Evolutionary conservation across 2,797 vertebrate species (phyloP).

Genomic region (Gymnopithys bicolor): DNA sequence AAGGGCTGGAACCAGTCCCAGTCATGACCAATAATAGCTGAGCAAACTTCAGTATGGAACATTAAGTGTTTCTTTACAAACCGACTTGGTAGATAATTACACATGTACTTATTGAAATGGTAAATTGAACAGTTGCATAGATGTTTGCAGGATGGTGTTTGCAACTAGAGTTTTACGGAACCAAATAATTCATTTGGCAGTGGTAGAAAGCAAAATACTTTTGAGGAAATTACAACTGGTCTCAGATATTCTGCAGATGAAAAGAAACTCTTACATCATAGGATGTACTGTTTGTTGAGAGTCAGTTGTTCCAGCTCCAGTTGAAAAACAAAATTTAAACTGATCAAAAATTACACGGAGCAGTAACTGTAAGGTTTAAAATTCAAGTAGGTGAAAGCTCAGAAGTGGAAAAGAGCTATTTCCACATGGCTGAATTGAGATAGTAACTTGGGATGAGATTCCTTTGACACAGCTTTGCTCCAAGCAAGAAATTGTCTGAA

Average conservation of each 20-base stretch:
- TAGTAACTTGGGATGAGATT: neutral
- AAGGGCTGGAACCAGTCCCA: constrained; percentile 13
- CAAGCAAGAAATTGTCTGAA: neutral
- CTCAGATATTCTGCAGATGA: neutral
- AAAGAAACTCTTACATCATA: neutral
- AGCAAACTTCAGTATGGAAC: constrained; percentile 15
- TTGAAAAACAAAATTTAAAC: neutral
- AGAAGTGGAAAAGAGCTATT: neutral
- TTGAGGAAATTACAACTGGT: neutral
- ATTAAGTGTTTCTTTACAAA: neutral
- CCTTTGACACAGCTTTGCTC: neutral
- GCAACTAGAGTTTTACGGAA: neutral
- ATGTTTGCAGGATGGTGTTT: neutral
- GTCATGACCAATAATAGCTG: neutral
- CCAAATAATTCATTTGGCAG: neutral
- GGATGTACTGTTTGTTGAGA: neutral
- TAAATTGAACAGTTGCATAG: neutral
- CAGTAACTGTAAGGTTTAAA: neutral
- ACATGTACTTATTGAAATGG: neutral
- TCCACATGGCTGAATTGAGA: neutral
- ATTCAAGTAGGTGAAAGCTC: neutral
- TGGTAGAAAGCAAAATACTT: neutral
- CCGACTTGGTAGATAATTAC: neutral
- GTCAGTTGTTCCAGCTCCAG: neutral
- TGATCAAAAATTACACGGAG: neutral